A percentile compares a stretch with the other conserved stretches of the same genome.
Conservation (phyloP, 2,113 vertebrate genomes). For the Phylloscopus whistleri region DNA sequence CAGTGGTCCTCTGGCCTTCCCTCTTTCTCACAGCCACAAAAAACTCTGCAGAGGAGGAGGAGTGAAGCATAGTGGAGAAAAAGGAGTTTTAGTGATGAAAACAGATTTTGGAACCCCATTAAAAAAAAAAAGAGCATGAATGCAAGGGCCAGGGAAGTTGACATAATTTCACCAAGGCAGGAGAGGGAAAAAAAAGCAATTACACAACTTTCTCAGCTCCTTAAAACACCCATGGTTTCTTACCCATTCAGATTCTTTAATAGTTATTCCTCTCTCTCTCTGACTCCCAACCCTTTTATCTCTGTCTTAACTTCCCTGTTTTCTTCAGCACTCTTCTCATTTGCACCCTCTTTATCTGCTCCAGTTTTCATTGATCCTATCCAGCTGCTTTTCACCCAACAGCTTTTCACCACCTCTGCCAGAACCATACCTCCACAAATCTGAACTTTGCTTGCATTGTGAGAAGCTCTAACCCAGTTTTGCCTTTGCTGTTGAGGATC, state of each 20-base stretch:
- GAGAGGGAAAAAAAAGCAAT: not conserved
- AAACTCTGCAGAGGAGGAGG: not conserved
- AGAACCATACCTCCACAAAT: not conserved
- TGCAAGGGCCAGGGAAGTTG: not conserved
- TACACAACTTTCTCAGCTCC: not conserved
- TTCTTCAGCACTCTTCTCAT: not conserved
- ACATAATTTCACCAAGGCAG: not conserved
- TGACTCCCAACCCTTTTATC: rapidly evolving
- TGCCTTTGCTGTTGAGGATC: not conserved
- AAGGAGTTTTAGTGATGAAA: not conserved
- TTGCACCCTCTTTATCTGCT: not conserved
- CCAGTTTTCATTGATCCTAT: not conserved
- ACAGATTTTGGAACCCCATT: rapidly evolving
- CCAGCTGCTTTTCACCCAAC: not conserved
- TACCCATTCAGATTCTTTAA: not conserved
- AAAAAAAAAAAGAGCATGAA: not conserved
- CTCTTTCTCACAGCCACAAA: not conserved
- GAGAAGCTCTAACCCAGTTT: not conserved
- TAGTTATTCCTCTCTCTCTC: not conserved
- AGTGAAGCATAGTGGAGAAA: not conserved
- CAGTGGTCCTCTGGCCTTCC: not conserved
- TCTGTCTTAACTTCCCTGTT: not conserved
- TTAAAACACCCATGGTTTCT: not conserved
- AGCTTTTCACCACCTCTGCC: not conserved
- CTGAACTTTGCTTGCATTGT: not conserved